These are phyloP conservation scores for Coendou prehensilis DNA, from an alignment of 2,797 vertebrate genomes.

Conservation along the genomic window DNA sequence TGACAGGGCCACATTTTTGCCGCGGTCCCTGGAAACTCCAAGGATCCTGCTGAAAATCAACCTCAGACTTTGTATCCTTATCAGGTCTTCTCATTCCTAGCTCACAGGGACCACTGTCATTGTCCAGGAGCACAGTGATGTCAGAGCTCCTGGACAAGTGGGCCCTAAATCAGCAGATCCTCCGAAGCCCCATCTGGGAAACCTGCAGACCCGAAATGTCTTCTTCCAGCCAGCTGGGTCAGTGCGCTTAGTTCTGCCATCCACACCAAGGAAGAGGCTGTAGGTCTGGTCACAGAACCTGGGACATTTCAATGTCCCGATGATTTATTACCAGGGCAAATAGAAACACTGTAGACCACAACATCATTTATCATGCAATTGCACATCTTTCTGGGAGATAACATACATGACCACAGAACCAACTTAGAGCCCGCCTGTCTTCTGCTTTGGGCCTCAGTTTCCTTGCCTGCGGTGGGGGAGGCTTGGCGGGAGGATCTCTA, in stretches of 20 bases:
- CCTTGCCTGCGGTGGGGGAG: neutral
- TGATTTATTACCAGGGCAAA: conserved; percentile 89
- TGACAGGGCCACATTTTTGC: neutral
- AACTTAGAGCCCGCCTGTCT: conserved; percentile 39
- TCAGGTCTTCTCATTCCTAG: neutral
- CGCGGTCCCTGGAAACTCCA: neutral
- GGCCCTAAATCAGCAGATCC: neutral
- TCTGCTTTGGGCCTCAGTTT: conserved; percentile 69
- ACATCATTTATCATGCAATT: conserved; percentile 89
- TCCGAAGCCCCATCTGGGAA: neutral
- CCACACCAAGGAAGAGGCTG: conserved; percentile 69
- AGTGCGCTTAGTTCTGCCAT: conserved; percentile 71
- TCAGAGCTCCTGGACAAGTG: neutral
- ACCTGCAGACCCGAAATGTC: neutral
- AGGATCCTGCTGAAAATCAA: neutral
- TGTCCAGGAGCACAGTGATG: neutral
- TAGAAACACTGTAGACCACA: conserved; percentile 85
- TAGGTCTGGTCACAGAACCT: conserved; percentile 74
- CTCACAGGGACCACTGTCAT: neutral
- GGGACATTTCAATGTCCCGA: conserved; percentile 84
- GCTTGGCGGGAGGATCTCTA: neutral
- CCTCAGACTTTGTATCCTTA: neutral
- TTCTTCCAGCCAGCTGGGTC: conserved; percentile 50
- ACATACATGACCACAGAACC: conserved; percentile 77
- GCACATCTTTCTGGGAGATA: conserved; percentile 85